Evolutionary conservation across 2,888 invertebrate genomes (phyloP).

Genomic region (Leucophenga maculata): DNA sequence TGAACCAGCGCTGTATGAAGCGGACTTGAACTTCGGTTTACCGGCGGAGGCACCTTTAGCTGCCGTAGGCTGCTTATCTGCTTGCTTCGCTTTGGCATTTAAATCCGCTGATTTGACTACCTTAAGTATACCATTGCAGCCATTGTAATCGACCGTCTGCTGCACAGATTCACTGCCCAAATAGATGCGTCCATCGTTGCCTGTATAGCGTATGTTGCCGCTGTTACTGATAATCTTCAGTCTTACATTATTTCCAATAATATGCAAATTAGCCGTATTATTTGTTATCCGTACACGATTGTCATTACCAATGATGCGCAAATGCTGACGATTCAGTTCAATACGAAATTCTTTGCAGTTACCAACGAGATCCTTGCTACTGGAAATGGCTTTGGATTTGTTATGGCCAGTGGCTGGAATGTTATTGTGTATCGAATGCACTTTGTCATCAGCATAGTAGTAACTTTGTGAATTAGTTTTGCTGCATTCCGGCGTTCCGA

Average conservation of each 20-base stretch:
- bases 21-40: constrained; percentile 30
- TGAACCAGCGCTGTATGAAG: constrained; percentile 9
- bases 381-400: not conserved
- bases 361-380: constrained; percentile 63
- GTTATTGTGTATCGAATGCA: not conserved
- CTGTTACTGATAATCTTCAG: constrained; percentile 67
- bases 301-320: constrained; percentile 69
- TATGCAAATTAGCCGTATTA: constrained; percentile 65
- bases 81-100: constrained; percentile 33
- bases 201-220: constrained; percentile 67
- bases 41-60: constrained; percentile 22
- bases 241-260: constrained; percentile 68
- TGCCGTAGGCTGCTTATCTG: constrained; percentile 9
- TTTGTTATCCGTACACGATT: constrained; percentile 68
- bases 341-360: constrained; percentile 70
- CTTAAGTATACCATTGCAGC: constrained; percentile 69
- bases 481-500: not conserved
- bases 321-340: constrained; percentile 60
- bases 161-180: constrained; percentile 67
- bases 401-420: not conserved
- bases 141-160: constrained; percentile 67
- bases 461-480: not conserved
- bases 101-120: constrained; percentile 60
- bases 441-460: constrained; percentile 5
- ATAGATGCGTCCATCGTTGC: constrained; percentile 70